Evolutionary conservation across 1,140 invertebrate species (phyloP).

Genomic region (Drosophila mauritiana): DNA sequence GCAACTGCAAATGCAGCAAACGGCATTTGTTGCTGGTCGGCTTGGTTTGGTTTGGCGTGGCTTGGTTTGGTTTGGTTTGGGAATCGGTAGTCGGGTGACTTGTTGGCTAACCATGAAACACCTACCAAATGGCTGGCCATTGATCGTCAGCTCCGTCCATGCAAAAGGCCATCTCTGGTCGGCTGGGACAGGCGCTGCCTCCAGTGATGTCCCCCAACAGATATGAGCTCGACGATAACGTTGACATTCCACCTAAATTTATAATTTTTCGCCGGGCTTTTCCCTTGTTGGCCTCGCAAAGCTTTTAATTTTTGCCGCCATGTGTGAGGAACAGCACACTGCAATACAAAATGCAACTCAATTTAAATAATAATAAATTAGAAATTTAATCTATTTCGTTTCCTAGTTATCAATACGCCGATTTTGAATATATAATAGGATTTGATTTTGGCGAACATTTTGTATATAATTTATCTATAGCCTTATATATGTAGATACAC

Average conservation of each 20-base stretch:
- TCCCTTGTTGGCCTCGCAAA: conserved; percentile 68
- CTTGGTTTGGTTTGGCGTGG: conserved; percentile 44
- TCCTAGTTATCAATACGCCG: too few relatives aligned
- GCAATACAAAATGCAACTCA: background rate
- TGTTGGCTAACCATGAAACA: conserved; percentile 72
- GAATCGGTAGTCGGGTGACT: conserved; percentile 48
- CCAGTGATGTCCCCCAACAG: conserved; percentile 67
- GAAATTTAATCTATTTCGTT: too few relatives aligned
- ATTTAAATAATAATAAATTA: background rate
- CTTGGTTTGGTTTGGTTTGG: conserved; percentile 7
- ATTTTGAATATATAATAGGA: too few relatives aligned
- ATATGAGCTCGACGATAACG: conserved; percentile 79
- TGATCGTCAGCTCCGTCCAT: conserved; percentile 64
- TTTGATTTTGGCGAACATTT: too few relatives aligned
- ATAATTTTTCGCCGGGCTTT: conserved; percentile 78
- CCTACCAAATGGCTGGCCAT: conserved; percentile 76
- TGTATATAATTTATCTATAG: too few relatives aligned
- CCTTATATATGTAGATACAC: too few relatives aligned
- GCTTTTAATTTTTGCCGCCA: conserved; percentile 81
- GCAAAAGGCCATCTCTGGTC: conserved; percentile 62
- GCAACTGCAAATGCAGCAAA: conserved; percentile 31
- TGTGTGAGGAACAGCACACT: conserved; percentile 53
- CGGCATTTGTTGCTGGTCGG: conserved; percentile 56
- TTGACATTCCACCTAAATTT: conserved; percentile 83
- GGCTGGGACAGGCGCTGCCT: conserved; percentile 24